These are phyloP conservation scores for Phylloscopus trochiloides DNA, from an alignment of 2,113 vertebrate genomes.

Conservation along the genomic window DNA sequence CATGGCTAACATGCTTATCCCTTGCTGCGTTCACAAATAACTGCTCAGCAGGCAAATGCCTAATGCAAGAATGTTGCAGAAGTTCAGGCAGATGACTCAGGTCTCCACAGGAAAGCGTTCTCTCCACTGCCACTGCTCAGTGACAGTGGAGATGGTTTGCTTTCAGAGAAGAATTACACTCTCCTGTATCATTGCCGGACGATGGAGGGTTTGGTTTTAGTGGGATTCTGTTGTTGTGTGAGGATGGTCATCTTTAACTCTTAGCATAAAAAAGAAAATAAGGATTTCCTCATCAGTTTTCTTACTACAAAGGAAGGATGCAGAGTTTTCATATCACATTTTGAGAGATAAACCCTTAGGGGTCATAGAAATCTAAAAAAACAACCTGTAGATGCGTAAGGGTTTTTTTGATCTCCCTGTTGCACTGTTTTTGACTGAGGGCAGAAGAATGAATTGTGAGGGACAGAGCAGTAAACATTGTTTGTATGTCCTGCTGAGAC, in stretches of 20 bases:
- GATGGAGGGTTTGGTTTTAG: neutral
- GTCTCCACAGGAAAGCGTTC: conserved; percentile 11
- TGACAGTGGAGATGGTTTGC: neutral
- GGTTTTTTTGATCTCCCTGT: neutral
- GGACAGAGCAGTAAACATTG: neutral
- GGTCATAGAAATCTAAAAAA: neutral
- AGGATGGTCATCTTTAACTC: neutral
- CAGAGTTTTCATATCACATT: neutral
- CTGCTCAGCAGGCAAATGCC: neutral
- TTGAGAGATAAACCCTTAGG: neutral
- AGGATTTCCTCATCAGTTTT: neutral
- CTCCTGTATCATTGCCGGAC: neutral
- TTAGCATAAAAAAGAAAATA: neutral
- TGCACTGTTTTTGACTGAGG: neutral
- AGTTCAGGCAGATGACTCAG: conserved; percentile 2
- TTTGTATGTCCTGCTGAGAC: neutral
- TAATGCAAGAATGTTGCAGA: conserved; percentile 6
- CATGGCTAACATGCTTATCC: neutral
- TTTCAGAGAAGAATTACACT: neutral
- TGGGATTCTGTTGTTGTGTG: neutral
- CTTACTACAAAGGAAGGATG: neutral
- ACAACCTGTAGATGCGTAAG: neutral
- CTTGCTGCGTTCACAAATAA: neutral
- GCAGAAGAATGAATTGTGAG: neutral
- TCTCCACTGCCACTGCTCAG: neutral